Conservation (phyloP, 2,888 invertebrate genomes). For the Adelphocoris suturalis region DNA sequence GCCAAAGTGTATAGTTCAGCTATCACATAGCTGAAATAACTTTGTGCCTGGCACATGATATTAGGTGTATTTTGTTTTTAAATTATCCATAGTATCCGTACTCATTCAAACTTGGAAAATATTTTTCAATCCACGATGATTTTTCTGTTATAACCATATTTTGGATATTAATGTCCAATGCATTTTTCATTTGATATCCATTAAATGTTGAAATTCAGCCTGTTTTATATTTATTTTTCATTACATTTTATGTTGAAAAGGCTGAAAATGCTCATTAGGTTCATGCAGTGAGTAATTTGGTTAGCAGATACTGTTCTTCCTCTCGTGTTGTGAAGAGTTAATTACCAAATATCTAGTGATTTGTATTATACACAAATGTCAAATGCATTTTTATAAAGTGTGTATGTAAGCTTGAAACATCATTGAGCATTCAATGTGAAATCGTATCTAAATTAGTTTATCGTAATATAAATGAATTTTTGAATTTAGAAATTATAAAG, state of each 20-base stretch:
- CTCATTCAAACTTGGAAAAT: not conserved
- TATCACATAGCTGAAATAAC: slow-evolving; percentile 17
- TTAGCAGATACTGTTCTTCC: slow-evolving; percentile 62
- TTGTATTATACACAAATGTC: slow-evolving; percentile 60
- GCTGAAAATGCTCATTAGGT: slow-evolving; percentile 59
- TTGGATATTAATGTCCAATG: slow-evolving; percentile 15
- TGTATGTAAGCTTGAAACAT: slow-evolving; percentile 48
- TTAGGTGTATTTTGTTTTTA: not conserved
- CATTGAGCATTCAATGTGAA: slow-evolving; percentile 48
- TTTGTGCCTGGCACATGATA: slow-evolving; percentile 16
- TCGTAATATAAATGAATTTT: not conserved
- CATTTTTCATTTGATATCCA: not conserved
- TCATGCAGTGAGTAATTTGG: slow-evolving; percentile 35
- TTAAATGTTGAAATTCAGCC: slow-evolving; percentile 2
- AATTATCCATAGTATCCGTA: slow-evolving; percentile 14
- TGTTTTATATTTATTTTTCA: slow-evolving; percentile 2
- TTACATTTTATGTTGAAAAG: slow-evolving; percentile 46
- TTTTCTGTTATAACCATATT: not conserved
- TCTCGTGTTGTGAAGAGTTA: slow-evolving; percentile 60
- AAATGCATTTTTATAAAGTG: slow-evolving; percentile 51
- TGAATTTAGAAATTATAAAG: slow-evolving; percentile 16
- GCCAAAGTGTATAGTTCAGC: slow-evolving; percentile 19
- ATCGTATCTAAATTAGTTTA: slow-evolving; percentile 42
- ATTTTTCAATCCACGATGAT: not conserved
- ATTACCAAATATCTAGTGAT: slow-evolving; percentile 50